phyloP scores from a whole-genome alignment of 2,797 vertebrate species.

The Alca torda region DNA sequence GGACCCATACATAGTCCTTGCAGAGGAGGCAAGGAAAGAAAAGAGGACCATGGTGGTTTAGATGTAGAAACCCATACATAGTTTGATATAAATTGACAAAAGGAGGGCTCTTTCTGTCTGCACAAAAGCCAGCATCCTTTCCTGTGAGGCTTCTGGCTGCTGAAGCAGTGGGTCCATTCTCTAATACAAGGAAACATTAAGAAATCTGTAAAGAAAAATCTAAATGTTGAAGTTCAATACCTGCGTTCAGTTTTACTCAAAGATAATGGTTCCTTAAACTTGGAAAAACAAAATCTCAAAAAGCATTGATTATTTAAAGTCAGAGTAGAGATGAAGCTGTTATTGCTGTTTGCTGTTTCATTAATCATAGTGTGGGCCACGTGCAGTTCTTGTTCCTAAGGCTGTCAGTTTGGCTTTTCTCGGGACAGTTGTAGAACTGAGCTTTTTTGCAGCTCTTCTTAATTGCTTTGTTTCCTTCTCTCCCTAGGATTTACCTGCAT shows the following conservation, averaged over 20 bases:
- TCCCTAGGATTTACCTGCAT: not conserved
- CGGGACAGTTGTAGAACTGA: not conserved
- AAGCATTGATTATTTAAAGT: not conserved
- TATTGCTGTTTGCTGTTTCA: not conserved
- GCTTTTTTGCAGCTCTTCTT: not conserved
- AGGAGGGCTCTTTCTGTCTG: not conserved
- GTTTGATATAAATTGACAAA: not conserved
- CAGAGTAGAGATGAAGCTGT: not conserved
- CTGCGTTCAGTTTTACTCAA: not conserved
- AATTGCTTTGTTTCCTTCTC: constrained; percentile 11
- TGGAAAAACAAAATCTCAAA: not conserved
- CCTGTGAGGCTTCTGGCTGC: not conserved
- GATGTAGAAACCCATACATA: not conserved
- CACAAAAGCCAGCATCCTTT: not conserved
- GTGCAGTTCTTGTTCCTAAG: not conserved
- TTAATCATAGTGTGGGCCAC: not conserved
- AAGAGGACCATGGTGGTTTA: not conserved
- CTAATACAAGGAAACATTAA: not conserved
- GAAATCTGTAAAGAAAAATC: not conserved
- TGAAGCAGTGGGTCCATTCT: not conserved
- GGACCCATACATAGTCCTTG: too few relatives aligned
- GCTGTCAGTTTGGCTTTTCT: not conserved
- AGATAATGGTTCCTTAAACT: not conserved
- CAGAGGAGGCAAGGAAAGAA: not conserved
- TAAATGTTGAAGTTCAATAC: not conserved